Conservation (phyloP, 2,888 invertebrate species). For the Melipona bicolor region DNA sequence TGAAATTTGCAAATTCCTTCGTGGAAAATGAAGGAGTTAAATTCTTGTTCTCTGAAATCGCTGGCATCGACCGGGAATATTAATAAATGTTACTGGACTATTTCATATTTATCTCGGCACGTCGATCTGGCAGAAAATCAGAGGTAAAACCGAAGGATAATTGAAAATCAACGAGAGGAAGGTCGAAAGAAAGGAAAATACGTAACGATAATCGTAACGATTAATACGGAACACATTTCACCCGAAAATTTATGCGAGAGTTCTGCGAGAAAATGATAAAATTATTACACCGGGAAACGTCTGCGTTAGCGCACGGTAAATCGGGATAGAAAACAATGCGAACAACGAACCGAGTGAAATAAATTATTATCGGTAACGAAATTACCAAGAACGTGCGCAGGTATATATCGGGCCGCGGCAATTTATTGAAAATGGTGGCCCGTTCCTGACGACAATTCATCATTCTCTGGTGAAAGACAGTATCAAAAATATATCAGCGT, state of each 20-base stretch:
- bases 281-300: neutral
- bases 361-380: conserved; percentile 3
- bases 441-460: neutral
- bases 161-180: neutral
- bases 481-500: conserved; percentile 5
- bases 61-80: neutral
- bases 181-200: neutral
- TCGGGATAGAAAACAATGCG: neutral
- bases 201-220: neutral
- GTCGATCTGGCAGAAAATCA: neutral
- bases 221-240: neutral
- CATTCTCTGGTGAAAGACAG: neutral
- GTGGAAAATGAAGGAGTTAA: neutral
- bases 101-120: neutral
- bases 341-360: neutral
- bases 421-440: conserved; percentile 7
- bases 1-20: neutral
- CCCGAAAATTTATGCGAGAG: neutral
- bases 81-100: neutral
- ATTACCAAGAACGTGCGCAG: neutral
- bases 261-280: neutral
- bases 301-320: neutral
- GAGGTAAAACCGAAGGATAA: neutral
- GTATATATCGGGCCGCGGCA: neutral
- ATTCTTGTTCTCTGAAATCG: neutral